Evolutionary conservation across 2,888 invertebrate genomes (phyloP).

Genomic region (Caenorhabditis japonica): DNA sequence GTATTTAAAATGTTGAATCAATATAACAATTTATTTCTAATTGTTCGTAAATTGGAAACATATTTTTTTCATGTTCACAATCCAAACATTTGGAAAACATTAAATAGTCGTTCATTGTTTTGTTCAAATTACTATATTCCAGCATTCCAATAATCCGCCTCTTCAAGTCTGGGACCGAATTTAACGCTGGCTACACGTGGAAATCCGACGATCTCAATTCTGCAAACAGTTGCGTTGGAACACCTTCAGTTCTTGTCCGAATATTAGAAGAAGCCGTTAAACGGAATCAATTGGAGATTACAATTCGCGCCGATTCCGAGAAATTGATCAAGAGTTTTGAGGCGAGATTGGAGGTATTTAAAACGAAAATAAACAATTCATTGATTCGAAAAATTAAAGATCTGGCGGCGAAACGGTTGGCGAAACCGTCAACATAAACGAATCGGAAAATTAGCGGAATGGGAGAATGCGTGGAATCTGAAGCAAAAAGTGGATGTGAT

Average conservation of each 20-base stretch:
- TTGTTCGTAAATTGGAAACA: too few species aligned
- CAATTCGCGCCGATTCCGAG: conserved; percentile 54
- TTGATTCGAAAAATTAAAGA: conserved; percentile 2
- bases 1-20: too few species aligned
- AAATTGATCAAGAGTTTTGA: conserved; percentile 44
- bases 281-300: conserved; percentile 1
- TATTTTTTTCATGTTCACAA: too few species aligned
- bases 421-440: conserved; percentile 49
- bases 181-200: conserved; percentile 40
- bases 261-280: conserved; percentile 32
- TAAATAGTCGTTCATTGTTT: neutral
- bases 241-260: conserved; percentile 16
- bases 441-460: conserved; percentile 30
- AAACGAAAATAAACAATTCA: neutral
- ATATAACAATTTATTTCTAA: too few species aligned
- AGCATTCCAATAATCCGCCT: conserved; percentile 42
- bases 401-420: conserved; percentile 59
- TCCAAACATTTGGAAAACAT: neutral
- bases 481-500: conserved; percentile 37
- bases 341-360: conserved; percentile 42
- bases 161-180: conserved; percentile 46
- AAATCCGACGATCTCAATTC: neutral
- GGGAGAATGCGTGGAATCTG: conserved; percentile 46
- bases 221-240: conserved; percentile 19
- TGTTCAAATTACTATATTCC: neutral